Evolutionary conservation across 2,113 vertebrate species (phyloP), one percentile per base, ranked within the genome.

Genomic region (Rissa tridactyla): DNA sequence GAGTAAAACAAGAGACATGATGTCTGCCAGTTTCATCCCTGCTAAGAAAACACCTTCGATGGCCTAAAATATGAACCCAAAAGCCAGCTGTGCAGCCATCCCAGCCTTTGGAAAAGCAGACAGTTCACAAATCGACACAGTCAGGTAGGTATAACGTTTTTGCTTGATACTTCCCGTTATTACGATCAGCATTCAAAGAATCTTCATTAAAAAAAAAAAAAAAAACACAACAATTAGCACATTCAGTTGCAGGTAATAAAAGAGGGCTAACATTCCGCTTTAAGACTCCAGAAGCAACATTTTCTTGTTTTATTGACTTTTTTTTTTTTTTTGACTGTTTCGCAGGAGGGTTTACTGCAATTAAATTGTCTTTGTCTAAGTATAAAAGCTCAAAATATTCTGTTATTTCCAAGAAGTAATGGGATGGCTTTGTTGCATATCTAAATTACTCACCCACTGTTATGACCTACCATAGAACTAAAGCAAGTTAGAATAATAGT

Each of bases 401-500:
- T 87, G 76, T 94, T 93, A 85, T 51, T 91, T 86, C 42, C 58
- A 92, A 86, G 64, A 76, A 90, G 69, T 79, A 91, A 95, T 80
- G 79, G 87, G 52, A 88, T 11, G 30, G n/a, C 79, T 96, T 96
- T 94, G 94, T 66, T 84, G 72, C 58, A 70, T 65, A 62, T 85
- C 80, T 86, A 52, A 95, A 94, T 93, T 91, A 95, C 88, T 77
- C 81, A 73, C 61, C 52, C 65, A 40, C 70, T 89, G 78, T 58
- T 86, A 92, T 5, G 1, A 92, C 64, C 68, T 61, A 75, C 68
- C 71, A 32, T 0, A 82, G 55, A 87, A 89, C 57, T 88, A 72
- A 70, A 70, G 79, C 30, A 87, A 62, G 89, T 78, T 69, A 96
- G 79, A 96, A 92, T 95, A 97, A 85, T 13, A 68, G 82, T 20